Evolutionary conservation across 64 coral and sea anemone genomes (phyloP).

Genomic region (Montipora cactus): DNA sequence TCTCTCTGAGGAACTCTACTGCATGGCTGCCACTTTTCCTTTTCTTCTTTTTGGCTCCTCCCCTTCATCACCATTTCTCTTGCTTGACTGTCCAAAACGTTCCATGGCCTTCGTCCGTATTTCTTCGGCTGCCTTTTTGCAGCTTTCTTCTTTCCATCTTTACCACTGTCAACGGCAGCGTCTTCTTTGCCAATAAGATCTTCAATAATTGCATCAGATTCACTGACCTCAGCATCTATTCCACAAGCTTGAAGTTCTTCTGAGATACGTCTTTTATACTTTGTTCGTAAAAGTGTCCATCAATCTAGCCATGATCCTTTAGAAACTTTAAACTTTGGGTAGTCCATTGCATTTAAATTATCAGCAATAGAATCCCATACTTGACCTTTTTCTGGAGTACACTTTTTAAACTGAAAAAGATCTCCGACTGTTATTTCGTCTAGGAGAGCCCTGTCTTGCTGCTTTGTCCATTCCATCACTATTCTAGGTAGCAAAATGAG

Average conservation of each 20-base stretch:
- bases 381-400: constrained; percentile 34
- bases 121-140: constrained; percentile 42
- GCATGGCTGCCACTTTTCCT: constrained; percentile 55
- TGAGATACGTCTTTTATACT: constrained; percentile 14
- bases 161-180: constrained; percentile 6
- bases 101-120: constrained; percentile 49
- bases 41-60: constrained; percentile 22
- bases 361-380: constrained; percentile 46
- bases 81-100: constrained; percentile 31
- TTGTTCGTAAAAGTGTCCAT: background rate
- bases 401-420: constrained; percentile 16
- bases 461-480: constrained; percentile 14
- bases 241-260: constrained; percentile 46
- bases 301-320: constrained; percentile 22
- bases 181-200: constrained; percentile 11
- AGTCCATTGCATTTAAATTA: constrained; percentile 33
- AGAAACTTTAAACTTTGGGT: constrained; percentile 32
- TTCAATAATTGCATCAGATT: constrained; percentile 20
- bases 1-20: background rate
- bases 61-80: constrained; percentile 35
- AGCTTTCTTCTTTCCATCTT: constrained; percentile 6
- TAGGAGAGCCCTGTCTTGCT: constrained; percentile 23
- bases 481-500: background rate
- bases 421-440: constrained; percentile 20
- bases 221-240: constrained; percentile 41